phyloP scores from a whole-genome alignment of 2,797 vertebrate species.

The Squalus acanthias region DNA sequence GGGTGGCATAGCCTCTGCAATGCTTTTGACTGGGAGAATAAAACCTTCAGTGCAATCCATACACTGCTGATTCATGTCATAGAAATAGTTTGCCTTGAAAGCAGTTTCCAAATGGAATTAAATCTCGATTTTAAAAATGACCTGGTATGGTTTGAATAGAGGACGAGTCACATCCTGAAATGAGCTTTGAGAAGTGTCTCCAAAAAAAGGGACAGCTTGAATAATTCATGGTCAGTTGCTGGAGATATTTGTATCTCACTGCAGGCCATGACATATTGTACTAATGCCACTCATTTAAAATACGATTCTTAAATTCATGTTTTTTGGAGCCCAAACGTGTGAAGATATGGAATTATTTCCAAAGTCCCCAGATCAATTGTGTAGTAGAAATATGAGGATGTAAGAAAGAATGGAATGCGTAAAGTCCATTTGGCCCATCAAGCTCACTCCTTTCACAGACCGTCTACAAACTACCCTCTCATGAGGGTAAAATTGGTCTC shows the following conservation, averaged over 20 bases:
- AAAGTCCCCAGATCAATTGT: neutral
- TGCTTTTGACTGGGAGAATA: neutral
- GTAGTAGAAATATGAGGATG: neutral
- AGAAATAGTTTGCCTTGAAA: neutral
- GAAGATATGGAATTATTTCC: neutral
- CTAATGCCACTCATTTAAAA: neutral
- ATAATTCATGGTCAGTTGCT: conserved; percentile 1
- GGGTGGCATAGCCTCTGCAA: too few species aligned
- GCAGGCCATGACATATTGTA: neutral
- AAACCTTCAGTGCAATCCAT: neutral
- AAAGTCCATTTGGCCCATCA: neutral
- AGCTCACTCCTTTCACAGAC: too few species aligned
- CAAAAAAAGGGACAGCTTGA: neutral
- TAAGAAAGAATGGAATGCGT: neutral
- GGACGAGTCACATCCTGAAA: neutral
- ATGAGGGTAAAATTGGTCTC: too few species aligned
- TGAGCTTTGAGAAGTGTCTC: neutral
- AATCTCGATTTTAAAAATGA: neutral
- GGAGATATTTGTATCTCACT: neutral
- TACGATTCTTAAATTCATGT: neutral
- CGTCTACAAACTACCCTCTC: too few species aligned
- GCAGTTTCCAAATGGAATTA: neutral
- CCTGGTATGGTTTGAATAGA: neutral
- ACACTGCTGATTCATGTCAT: neutral
- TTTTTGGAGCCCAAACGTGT: too few species aligned